phyloP scores from a whole-genome alignment of 1,140 invertebrate genomes.

The Odontomachus brunneus region DNA sequence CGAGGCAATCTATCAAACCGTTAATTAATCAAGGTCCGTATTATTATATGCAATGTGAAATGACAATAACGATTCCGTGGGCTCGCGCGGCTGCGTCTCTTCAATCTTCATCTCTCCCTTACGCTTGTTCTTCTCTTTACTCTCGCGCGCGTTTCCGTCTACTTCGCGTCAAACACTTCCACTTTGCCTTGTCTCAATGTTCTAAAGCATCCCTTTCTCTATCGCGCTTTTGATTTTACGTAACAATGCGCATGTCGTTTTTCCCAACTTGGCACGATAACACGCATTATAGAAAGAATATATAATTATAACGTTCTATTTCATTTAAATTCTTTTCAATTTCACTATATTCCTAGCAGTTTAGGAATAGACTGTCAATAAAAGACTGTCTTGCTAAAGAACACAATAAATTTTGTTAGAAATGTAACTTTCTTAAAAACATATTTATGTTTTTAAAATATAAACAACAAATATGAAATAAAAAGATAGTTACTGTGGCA shows the following conservation, averaged over 20 bases:
- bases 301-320: too few species aligned
- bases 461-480: too few species aligned
- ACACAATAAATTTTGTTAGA: too few species aligned
- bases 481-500: too few species aligned
- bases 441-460: too few species aligned
- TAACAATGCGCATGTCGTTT: neutral
- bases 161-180: neutral
- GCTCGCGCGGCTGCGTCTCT: conserved; percentile 54
- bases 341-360: too few species aligned
- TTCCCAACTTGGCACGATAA: too few species aligned
- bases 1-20: conserved; percentile 72
- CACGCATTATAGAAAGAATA: too few species aligned
- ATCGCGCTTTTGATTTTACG: neutral
- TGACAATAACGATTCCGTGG: conserved; percentile 71
- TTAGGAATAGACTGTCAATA: too few species aligned
- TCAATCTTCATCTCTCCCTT: conserved; percentile 66
- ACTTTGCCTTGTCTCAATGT: neutral
- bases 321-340: too few species aligned
- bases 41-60: conserved; percentile 74
- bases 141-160: neutral
- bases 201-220: neutral
- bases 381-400: too few species aligned
- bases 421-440: too few species aligned
- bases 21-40: conserved; percentile 74
- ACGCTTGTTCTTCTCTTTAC: conserved; percentile 26